These are phyloP conservation scores for Pogona vitticeps DNA, from an alignment of 2,113 vertebrate genomes.

Conservation along the genomic window DNA sequence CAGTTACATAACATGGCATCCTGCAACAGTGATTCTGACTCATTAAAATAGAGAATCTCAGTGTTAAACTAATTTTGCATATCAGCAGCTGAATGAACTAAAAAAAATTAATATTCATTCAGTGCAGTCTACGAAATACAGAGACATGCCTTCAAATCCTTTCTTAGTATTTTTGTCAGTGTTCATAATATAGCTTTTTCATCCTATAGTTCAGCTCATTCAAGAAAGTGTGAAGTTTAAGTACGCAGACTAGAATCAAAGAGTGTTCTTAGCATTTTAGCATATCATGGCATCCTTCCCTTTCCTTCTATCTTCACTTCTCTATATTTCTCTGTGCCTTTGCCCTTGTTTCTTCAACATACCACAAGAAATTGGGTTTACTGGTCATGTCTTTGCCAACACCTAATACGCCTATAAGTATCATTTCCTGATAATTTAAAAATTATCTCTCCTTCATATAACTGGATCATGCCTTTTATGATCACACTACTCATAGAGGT, in stretches of 20 bases:
- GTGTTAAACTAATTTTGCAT: neutral
- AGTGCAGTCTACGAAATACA: neutral
- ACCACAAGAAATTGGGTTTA: too few relatives aligned
- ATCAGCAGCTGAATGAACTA: neutral
- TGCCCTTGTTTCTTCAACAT: too few relatives aligned
- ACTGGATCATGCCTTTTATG: too few relatives aligned
- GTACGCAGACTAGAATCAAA: neutral
- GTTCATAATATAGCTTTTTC: neutral
- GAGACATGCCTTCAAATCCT: neutral
- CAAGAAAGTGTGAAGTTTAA: neutral
- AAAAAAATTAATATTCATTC: neutral
- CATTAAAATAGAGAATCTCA: neutral
- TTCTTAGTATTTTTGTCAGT: neutral
- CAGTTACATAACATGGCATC: neutral
- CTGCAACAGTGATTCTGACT: neutral
- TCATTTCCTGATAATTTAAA: too few relatives aligned
- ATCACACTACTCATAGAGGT: too few relatives aligned
- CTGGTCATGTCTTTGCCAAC: too few relatives aligned
- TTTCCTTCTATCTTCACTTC: too few relatives aligned
- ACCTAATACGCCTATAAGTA: too few relatives aligned
- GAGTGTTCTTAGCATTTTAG: neutral
- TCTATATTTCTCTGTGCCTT: too few relatives aligned
- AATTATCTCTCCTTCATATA: too few relatives aligned
- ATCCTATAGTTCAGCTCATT: neutral
- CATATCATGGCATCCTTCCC: neutral